Evolutionary conservation across 2,113 vertebrate species (phyloP), one percentile per base, ranked within the genome.

Genomic region (Oxyruncus cristatus): DNA sequence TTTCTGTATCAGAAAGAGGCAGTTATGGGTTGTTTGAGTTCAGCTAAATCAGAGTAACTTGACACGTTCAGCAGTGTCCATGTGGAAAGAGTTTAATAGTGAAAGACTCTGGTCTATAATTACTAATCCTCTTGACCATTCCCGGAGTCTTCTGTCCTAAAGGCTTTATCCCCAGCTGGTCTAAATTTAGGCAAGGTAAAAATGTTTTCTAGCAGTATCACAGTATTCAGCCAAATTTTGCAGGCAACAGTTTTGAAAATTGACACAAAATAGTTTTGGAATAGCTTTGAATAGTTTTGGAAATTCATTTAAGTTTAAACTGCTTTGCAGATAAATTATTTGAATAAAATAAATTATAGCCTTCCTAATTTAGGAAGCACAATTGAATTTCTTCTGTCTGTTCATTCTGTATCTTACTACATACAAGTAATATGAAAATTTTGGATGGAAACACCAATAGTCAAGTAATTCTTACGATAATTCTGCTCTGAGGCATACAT

Each of bases 1-100:
- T 96, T 97, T 96, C 94, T 86, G 56, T 95, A 52, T 41, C 76
- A 95, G 61, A 95, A 84, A 89, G 62, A 81, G 61, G 33, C 70
- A 37, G 66, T 88, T 96, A 17, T 72, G 37, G 4, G 53, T 90
- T 30, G 0, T 78, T 88, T 85, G 75, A 58, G 11, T 81, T 58
- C 32, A 93, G 18, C 26, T 72, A 89, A 84, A 75, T 82, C 42
- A 35, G 85, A 90, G 42, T 67, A 58, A 62, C 77, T 77, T 71
- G 9, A 72, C 11, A 16, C 12, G 28, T 67, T 84, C 39, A 81
- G 27, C 52, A 88, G 30, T 44, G 44, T 39, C 62, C 52, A 44
- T 44, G 32, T 55, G 47, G 50, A 83, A n/a, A 62, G 46, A 65
- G 12, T 67, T 90, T 61, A 92, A 44, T 16, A 74, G 24, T 55